These are phyloP conservation scores for Alosa alosa DNA, from an alignment of 2,113 vertebrate genomes.

Conservation along the genomic window DNA sequence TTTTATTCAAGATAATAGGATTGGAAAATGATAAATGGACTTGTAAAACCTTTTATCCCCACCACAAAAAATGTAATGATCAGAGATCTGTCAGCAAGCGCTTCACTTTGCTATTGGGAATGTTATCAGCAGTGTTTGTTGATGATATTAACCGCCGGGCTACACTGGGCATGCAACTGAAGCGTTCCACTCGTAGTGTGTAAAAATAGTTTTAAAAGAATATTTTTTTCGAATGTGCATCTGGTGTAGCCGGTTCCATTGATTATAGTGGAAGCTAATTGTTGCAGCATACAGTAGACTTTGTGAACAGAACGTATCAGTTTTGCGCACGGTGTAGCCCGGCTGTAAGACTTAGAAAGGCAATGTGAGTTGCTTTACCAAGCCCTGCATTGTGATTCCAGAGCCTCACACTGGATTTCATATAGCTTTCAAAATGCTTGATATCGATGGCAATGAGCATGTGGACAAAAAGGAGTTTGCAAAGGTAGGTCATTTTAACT, in stretches of 20 bases:
- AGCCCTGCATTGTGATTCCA: slow-evolving; percentile 64
- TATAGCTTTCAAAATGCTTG: slow-evolving; percentile 98
- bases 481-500: slow-evolving; percentile 74
- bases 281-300: no score
- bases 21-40: not conserved
- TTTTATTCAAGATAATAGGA: not conserved
- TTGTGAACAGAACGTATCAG: no score
- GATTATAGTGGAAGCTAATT: no score
- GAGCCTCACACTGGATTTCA: slow-evolving; percentile 91
- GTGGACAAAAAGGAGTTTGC: slow-evolving; percentile 95
- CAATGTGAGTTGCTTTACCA: not conserved
- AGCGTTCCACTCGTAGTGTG: no score
- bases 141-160: not conserved
- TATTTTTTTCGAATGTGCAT: no score
- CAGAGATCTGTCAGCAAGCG: not conserved
- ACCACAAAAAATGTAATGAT: not conserved
- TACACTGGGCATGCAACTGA: no score
- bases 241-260: no score
- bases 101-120: not conserved
- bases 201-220: no score
- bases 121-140: not conserved
- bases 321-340: no score
- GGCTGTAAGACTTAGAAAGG: not conserved
- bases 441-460: slow-evolving; percentile 89
- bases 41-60: not conserved